Evolutionary conservation across 2,113 vertebrate species (phyloP).

Genomic region (Petromus typicus): DNA sequence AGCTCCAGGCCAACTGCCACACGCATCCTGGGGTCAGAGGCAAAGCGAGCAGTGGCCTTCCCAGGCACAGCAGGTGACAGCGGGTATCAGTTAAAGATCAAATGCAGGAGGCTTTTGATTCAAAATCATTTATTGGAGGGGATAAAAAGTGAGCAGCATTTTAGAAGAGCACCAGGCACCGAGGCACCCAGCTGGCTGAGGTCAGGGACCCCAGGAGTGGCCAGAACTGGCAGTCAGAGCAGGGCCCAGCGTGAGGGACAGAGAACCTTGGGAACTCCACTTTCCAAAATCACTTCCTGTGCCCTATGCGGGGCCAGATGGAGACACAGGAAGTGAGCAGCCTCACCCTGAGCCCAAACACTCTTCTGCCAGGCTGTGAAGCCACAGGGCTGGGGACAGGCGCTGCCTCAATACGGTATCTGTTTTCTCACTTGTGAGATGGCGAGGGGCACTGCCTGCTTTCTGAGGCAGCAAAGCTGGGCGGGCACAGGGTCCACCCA

Average conservation of each 20-base stretch:
- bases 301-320: not conserved
- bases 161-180: no score
- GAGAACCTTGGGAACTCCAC: no score
- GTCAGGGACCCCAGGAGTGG: not conserved
- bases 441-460: not conserved
- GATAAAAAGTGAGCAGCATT: not conserved
- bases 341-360: not conserved
- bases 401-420: not conserved
- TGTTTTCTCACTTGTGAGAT: not conserved
- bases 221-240: not conserved
- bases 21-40: not conserved
- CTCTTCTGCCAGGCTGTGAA: not conserved
- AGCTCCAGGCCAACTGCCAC: not conserved
- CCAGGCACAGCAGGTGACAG: not conserved
- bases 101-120: not conserved
- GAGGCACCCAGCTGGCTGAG: rapidly evolving
- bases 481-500: not conserved
- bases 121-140: not conserved
- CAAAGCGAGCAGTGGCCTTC: not conserved
- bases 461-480: not conserved
- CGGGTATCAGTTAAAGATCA: not conserved
- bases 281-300: constrained; percentile 28
- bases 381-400: not conserved
- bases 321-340: not conserved
- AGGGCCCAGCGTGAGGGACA: not conserved